Evolutionary conservation across 2,888 invertebrate genomes (phyloP).

Genomic region (Lucinisca nassula): DNA sequence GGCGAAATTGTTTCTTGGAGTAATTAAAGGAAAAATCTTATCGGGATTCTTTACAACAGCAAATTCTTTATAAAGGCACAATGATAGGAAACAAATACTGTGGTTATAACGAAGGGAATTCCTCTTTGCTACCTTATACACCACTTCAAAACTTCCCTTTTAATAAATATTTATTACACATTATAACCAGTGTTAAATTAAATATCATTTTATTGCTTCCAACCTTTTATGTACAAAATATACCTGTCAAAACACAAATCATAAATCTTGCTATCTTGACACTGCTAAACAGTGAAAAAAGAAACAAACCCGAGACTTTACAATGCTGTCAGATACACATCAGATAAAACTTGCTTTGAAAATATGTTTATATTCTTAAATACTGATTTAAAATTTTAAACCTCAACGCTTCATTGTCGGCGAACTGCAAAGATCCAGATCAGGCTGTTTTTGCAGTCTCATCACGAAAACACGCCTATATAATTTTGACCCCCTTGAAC

Average conservation of each 20-base stretch:
- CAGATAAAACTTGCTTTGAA: neutral
- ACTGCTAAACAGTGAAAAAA: neutral
- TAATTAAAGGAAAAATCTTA: too few relatives aligned
- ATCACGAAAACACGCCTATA: too few relatives aligned
- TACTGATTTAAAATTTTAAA: too few relatives aligned
- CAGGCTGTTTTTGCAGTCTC: too few relatives aligned
- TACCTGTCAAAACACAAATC: slow-evolving; percentile 7
- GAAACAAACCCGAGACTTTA: slow-evolving; percentile 4
- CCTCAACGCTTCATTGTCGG: too few relatives aligned
- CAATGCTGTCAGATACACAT: neutral
- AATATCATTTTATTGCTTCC: neutral
- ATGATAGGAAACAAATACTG: too few relatives aligned
- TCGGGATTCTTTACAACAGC: too few relatives aligned
- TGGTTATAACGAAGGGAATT: too few relatives aligned
- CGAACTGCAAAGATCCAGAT: too few relatives aligned
- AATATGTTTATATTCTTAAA: neutral
- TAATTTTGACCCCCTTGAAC: too few relatives aligned
- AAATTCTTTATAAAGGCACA: too few relatives aligned
- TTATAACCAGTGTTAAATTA: slow-evolving; percentile 2
- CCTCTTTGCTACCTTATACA: neutral
- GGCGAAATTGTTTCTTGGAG: too few relatives aligned
- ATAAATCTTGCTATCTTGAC: slow-evolving; percentile 1
- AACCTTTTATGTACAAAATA: slow-evolving; percentile 6
- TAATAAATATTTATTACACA: slow-evolving; percentile 15
- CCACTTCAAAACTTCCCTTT: neutral